phyloP scores from a whole-genome alignment of 2,113 vertebrate species.

The Rafetus swinhoei region DNA sequence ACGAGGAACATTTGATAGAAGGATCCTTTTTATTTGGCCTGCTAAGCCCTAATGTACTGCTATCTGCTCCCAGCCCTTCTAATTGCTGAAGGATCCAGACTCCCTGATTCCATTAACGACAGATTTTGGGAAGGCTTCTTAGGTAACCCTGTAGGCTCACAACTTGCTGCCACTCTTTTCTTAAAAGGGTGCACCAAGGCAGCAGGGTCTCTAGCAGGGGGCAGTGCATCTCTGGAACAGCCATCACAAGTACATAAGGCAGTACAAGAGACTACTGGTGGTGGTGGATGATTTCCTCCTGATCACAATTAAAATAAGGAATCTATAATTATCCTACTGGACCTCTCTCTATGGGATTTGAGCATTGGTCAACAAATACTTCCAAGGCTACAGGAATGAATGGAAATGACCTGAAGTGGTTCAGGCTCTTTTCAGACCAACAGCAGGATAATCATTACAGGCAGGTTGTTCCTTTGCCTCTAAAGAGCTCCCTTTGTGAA shows the following conservation, averaged over 20 bases:
- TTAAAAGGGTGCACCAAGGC: background rate
- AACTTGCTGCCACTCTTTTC: background rate
- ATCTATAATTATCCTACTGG: background rate
- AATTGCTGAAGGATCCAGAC: background rate
- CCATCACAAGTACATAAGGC: background rate
- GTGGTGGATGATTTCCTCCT: background rate
- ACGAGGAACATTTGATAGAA: too few species aligned
- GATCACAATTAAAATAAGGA: background rate
- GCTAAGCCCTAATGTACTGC: background rate
- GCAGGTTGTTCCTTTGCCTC: background rate
- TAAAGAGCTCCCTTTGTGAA: background rate
- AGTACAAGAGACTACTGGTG: background rate
- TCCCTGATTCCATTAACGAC: background rate
- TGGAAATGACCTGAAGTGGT: background rate
- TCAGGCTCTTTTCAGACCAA: background rate
- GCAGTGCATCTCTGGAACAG: background rate
- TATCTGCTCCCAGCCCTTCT: background rate
- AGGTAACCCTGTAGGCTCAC: background rate
- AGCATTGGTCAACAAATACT: background rate
- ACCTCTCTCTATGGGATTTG: background rate
- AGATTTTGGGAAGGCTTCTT: background rate
- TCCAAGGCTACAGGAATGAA: background rate
- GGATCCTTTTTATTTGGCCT: too few species aligned
- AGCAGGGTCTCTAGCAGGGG: background rate
- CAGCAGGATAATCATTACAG: background rate